These are phyloP conservation scores for Sander lucioperca DNA, from an alignment of 2,113 vertebrate genomes.

Conservation along the genomic window DNA sequence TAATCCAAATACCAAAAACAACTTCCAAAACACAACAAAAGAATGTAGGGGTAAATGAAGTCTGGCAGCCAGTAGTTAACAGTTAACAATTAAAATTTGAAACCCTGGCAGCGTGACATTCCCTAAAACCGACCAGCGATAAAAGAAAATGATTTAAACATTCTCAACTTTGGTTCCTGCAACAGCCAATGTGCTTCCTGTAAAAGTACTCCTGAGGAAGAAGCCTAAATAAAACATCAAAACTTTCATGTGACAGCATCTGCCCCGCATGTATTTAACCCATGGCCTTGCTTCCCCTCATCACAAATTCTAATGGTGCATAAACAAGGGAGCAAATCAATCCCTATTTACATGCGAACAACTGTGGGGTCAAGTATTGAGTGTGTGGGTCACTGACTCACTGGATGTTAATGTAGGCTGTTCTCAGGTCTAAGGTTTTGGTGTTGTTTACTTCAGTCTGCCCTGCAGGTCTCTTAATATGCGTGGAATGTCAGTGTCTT, in stretches of 20 bases:
- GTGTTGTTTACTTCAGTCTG: slow-evolving; percentile 1
- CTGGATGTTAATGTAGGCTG: slow-evolving; percentile 5
- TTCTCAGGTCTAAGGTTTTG: background rate
- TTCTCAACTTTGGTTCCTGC: background rate
- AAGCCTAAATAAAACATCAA: background rate
- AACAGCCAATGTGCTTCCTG: background rate
- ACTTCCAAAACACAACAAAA: slow-evolving; percentile 8
- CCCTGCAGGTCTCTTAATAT: slow-evolving; percentile 1
- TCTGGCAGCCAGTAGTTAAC: background rate
- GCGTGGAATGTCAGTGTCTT: background rate
- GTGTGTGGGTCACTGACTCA: slow-evolving; percentile 8
- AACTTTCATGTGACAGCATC: background rate
- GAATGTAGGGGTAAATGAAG: background rate
- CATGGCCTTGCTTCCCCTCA: background rate
- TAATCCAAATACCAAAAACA: background rate
- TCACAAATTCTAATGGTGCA: slow-evolving; percentile 23
- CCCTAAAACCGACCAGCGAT: background rate
- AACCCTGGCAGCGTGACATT: background rate
- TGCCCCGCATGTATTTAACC: slow-evolving; percentile 12
- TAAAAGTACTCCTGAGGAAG: background rate
- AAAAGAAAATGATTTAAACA: background rate
- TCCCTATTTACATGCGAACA: slow-evolving; percentile 25
- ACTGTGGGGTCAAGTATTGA: slow-evolving; percentile 14
- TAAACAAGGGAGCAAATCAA: slow-evolving; percentile 25
- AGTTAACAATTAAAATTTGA: background rate